A percentile compares a stretch with the other conserved stretches of the same genome.
phyloP scores from a whole-genome alignment of 2,797 vertebrate genomes.

The Todus mexicanus region DNA sequence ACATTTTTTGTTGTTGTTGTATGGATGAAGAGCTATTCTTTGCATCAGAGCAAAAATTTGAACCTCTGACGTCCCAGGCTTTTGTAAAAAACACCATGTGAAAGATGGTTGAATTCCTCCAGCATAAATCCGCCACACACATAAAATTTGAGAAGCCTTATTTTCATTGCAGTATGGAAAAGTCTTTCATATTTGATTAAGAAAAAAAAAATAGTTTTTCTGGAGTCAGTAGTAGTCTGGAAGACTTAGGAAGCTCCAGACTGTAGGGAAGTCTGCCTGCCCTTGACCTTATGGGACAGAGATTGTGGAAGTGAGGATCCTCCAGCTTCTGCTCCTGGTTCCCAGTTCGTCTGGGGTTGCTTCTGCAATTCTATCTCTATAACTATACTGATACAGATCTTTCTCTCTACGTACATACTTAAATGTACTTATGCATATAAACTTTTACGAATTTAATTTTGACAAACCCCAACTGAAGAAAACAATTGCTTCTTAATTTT shows the following conservation, averaged over 20 bases:
- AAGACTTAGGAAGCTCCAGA: neutral
- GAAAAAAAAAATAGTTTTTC: neutral
- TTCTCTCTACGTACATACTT: neutral
- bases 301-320: neutral
- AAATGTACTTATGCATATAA: neutral
- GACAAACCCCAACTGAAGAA: neutral
- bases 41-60: neutral
- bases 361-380: neutral
- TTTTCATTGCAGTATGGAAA: conserved; percentile 19
- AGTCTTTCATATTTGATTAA: neutral
- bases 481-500: neutral
- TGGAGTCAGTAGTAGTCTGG: neutral
- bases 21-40: neutral
- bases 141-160: conserved; percentile 3
- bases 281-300: neutral
- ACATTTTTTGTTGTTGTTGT: neutral
- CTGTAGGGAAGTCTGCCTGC: neutral
- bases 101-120: neutral
- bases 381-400: neutral
- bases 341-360: neutral
- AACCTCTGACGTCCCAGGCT: neutral
- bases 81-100: neutral
- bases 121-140: neutral
- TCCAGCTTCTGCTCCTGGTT: neutral
- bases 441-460: neutral